These are phyloP conservation scores for Oryctes rhinoceros DNA, from an alignment of 1,140 invertebrate genomes.

Conservation along the genomic window DNA sequence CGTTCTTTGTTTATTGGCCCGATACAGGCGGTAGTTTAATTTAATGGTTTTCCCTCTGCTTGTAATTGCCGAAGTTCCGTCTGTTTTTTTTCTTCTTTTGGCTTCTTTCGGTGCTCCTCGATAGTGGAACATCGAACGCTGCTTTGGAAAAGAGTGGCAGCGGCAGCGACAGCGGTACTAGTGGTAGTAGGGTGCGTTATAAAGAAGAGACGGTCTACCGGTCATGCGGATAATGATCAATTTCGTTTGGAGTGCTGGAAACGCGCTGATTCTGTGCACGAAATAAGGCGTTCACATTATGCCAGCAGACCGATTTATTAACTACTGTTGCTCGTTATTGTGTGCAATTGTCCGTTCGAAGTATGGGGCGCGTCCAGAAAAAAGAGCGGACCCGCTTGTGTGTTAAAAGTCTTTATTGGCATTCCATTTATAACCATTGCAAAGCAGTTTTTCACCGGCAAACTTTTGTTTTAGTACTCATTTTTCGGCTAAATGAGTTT, in stretches of 20 bases:
- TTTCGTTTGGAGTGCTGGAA: background rate
- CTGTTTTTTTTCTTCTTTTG: background rate
- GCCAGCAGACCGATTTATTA: conserved; percentile 17
- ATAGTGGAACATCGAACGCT: background rate
- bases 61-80: conserved; percentile 24
- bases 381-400: no score
- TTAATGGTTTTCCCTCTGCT: conserved; percentile 18
- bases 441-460: no score
- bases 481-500: no score
- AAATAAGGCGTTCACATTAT: conserved; percentile 30
- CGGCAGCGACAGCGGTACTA: background rate
- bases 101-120: background rate
- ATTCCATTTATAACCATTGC: no score
- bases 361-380: background rate
- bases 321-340: background rate
- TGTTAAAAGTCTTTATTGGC: no score
- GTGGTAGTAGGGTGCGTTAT: background rate
- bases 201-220: conserved; percentile 10
- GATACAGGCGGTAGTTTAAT: conserved; percentile 31
- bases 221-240: conserved; percentile 29
- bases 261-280: conserved; percentile 9
- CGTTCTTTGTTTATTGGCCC: conserved; percentile 31
- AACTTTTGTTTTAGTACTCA: no score
- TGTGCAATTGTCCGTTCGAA: background rate
- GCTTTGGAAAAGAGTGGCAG: background rate